These are phyloP conservation scores for Heloderma charlesbogerti DNA, from an alignment of 2,113 vertebrate species.

Conservation along the genomic window DNA sequence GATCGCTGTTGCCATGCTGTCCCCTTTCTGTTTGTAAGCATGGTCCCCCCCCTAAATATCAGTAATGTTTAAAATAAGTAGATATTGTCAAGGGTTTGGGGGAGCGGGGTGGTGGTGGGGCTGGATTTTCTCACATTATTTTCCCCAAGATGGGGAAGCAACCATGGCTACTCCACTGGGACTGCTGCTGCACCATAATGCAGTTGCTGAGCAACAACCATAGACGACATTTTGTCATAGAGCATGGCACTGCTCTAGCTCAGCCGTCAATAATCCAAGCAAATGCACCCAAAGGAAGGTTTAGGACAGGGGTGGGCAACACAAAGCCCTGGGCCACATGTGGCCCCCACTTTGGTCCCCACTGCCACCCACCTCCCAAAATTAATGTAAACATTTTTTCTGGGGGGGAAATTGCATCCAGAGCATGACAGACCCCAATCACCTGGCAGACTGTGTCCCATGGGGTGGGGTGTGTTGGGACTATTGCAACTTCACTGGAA, in stretches of 20 bases:
- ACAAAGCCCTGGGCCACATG: too few species aligned
- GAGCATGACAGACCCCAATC: too few species aligned
- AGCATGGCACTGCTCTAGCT: too few species aligned
- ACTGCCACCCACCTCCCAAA: not conserved
- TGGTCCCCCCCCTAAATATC: not conserved
- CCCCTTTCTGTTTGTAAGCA: too few species aligned
- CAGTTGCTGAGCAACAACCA: not conserved
- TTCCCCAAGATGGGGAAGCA: not conserved
- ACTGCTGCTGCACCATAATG: not conserved
- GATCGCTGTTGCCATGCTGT: not conserved
- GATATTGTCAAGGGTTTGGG: not conserved
- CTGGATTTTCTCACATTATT: not conserved
- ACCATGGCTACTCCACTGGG: not conserved
- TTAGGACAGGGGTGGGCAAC: not conserved
- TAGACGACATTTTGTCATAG: not conserved
- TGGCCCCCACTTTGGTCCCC: too few species aligned
- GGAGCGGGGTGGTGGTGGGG: not conserved
- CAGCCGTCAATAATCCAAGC: not conserved
- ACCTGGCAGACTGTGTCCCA: too few species aligned
- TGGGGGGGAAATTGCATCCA: too few species aligned
- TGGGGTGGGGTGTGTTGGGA: too few species aligned
- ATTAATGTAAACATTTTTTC: too few species aligned
- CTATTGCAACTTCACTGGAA: too few species aligned
- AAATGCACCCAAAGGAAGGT: not conserved
- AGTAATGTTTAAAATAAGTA: not conserved